A percentile compares a stretch with the other conserved stretches of the same genome.
Conservation (phyloP, 2,797 vertebrate genomes). For the Coranthus polyacanthus region DNA sequence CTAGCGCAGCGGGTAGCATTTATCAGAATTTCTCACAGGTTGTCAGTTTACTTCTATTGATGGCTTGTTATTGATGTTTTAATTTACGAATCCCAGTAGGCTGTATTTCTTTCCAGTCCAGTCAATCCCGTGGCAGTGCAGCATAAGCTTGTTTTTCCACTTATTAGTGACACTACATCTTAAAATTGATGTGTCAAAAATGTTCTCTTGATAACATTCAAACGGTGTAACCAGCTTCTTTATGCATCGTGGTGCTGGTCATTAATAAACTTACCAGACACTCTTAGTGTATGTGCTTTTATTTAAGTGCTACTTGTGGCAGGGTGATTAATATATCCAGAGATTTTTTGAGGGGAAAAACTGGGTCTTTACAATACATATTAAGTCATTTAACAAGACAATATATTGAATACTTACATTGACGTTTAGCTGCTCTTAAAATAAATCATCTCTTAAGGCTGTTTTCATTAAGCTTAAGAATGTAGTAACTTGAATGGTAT, state of each 20-base stretch:
- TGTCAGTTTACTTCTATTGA: conserved; percentile 30
- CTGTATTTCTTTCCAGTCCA: conserved; percentile 3
- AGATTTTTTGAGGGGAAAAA: too few species aligned
- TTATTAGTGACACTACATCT: not conserved
- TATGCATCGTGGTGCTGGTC: not conserved
- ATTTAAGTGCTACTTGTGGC: too few species aligned
- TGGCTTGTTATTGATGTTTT: conserved; percentile 21
- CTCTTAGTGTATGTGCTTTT: too few species aligned
- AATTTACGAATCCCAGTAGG: conserved; percentile 10
- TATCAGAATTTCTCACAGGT: conserved; percentile 18
- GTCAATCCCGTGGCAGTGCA: not conserved
- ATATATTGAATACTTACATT: too few species aligned
- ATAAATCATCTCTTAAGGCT: not conserved
- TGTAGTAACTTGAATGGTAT: not conserved
- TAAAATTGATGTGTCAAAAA: not conserved
- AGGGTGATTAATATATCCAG: too few species aligned
- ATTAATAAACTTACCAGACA: too few species aligned
- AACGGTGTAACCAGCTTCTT: not conserved
- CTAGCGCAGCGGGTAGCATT: conserved; percentile 1
- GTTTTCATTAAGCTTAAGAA: not conserved
- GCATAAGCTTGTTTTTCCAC: not conserved
- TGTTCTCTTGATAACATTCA: not conserved
- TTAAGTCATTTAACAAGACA: too few species aligned
- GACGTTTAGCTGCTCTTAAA: too few species aligned
- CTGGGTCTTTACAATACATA: too few species aligned